Conservation (phyloP, 2,888 invertebrate genomes). For the Hesperia comma region DNA sequence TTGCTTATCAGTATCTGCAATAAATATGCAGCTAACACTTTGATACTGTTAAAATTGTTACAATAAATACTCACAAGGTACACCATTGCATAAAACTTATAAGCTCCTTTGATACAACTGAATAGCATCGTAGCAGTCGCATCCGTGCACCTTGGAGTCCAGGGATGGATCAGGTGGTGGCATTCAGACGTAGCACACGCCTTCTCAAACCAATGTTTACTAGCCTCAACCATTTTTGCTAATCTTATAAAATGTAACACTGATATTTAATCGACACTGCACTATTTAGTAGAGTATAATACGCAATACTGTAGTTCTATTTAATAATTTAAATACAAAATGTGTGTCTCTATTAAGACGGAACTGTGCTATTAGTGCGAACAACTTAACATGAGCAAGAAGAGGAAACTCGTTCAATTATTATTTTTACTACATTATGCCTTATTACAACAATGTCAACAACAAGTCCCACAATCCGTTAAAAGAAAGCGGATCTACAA, state of each 20-base stretch:
- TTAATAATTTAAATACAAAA: not conserved
- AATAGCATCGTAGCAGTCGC: constrained; percentile 72
- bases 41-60: too few species aligned
- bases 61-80: constrained; percentile 70
- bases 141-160: constrained; percentile 72
- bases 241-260: constrained; percentile 22
- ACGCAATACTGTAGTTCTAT: constrained; percentile 8
- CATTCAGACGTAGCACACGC: constrained; percentile 67
- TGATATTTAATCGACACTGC: not conserved
- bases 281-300: not conserved
- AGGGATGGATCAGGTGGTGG: constrained; percentile 76
- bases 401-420: constrained; percentile 22
- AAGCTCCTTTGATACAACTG: constrained; percentile 75
- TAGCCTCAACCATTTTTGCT: constrained; percentile 76
- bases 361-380: not conserved
- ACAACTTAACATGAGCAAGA: constrained; percentile 5
- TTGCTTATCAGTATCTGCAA: too few species aligned
- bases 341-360: not conserved
- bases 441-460: constrained; percentile 65
- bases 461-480: constrained; percentile 14
- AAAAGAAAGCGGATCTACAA: not conserved
- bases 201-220: constrained; percentile 77
- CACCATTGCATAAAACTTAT: constrained; percentile 80
- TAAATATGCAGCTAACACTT: too few species aligned
- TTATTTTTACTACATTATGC: constrained; percentile 23